These are phyloP conservation scores for Brenthis hecate DNA, from an alignment of 2,888 invertebrate species.

Conservation along the genomic window DNA sequence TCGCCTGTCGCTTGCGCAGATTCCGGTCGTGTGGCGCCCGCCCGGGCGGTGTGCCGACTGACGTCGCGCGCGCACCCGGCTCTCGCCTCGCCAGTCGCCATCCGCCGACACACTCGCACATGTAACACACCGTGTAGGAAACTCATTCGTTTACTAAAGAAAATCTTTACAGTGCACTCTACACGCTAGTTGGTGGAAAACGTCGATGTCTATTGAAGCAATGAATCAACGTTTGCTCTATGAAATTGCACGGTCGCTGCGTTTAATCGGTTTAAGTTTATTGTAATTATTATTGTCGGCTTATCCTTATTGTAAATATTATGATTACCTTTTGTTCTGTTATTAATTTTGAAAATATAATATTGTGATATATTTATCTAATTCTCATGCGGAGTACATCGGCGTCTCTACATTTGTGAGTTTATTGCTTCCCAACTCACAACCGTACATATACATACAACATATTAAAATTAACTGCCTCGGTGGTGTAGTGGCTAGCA, in stretches of 20 bases:
- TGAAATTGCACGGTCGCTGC: slow-evolving; percentile 20
- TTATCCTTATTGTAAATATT: too few species aligned
- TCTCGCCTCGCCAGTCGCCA: slow-evolving; percentile 17
- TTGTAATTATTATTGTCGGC: too few species aligned
- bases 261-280: too few species aligned
- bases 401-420: too few species aligned
- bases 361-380: too few species aligned
- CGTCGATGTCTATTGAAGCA: slow-evolving; percentile 49
- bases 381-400: too few species aligned
- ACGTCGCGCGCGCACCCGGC: slow-evolving; percentile 51
- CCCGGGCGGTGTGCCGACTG: slow-evolving; percentile 82
- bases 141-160: slow-evolving; percentile 1
- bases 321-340: too few species aligned
- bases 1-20: slow-evolving; percentile 76
- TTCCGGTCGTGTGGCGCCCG: slow-evolving; percentile 82
- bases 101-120: slow-evolving; percentile 2
- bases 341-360: too few species aligned
- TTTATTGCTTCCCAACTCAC: too few species aligned
- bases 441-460: too few species aligned
- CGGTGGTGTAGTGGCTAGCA: too few species aligned
- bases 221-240: slow-evolving; percentile 58
- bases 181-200: slow-evolving; percentile 48
- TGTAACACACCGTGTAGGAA: slow-evolving; percentile 5
- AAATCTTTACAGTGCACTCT: slow-evolving; percentile 20
- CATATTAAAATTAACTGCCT: too few species aligned